phyloP scores from a whole-genome alignment of 2,888 invertebrate genomes.

The Idaea dimidiata region DNA sequence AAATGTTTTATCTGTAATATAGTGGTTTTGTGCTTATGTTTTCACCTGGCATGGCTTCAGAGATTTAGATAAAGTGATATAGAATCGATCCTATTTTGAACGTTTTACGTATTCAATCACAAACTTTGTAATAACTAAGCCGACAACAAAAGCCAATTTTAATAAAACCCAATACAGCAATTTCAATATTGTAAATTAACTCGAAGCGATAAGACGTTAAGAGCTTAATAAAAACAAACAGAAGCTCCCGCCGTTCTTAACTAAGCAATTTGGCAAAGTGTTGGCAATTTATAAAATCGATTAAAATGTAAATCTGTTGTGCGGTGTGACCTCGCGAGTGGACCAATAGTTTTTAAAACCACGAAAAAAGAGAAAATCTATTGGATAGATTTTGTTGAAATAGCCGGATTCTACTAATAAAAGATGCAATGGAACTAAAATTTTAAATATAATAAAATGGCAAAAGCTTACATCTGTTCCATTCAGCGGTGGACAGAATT shows the following conservation, averaged over 20 bases:
- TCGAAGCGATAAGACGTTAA: constrained; percentile 6
- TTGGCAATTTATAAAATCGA: constrained; percentile 31
- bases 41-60: too few relatives aligned
- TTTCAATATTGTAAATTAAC: constrained; percentile 16
- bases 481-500: too few relatives aligned
- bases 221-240: constrained; percentile 8
- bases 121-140: not conserved
- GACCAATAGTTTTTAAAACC: constrained; percentile 27
- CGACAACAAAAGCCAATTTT: not conserved
- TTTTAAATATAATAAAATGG: not conserved
- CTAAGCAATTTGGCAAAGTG: constrained; percentile 28
- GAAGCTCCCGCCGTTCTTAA: constrained; percentile 11
- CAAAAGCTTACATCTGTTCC: too few relatives aligned
- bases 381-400: constrained; percentile 11
- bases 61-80: too few relatives aligned
- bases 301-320: constrained; percentile 31
- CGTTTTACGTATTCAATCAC: not conserved
- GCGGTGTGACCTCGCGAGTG: constrained; percentile 19
- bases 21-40: too few relatives aligned
- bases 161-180: not conserved
- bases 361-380: constrained; percentile 18
- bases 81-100: too few relatives aligned
- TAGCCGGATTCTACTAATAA: constrained; percentile 4
- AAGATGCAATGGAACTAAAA: not conserved
- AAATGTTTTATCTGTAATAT: not conserved